Base-by-base conservation (phyloP, 1,140 invertebrate genomes). In the Apolygus lucorum region DNA sequence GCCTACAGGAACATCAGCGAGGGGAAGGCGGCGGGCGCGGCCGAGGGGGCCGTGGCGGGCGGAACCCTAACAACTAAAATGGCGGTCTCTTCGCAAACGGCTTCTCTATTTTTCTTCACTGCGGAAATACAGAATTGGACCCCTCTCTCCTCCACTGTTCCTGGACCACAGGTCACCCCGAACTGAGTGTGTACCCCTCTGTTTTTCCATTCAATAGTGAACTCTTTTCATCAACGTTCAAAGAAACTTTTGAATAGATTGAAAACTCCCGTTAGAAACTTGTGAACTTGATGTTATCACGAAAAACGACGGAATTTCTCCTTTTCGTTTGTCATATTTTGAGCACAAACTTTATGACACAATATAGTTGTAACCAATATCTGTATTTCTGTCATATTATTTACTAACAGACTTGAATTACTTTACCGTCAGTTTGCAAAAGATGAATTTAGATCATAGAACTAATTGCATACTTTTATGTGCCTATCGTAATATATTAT, bases 391-490 rank as follows among this genome's bases (percentile, higher is more conserved):
- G 54, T 59, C 22, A 59, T 13, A 8, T 17, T 59, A 17, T 59
- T 59, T 59, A 59, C 54, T 59, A 59, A 59, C 54, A 59, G 54
- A 59, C 54, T 59, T 24, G 54, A 59, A 59, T 17, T 17, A 17
- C 54, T 8, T 49, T n/a, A n/a, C n/a, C 22, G 54, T 59, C 54
- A 59, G 11, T 59, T 24, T 13, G 54, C 22, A 24, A 59, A 59
- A n/a, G n/a, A 59, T 59, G 13, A 13, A 14, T 4, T 22, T 59
- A 59, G 54, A 59, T 4, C 54, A 4, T 59, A 59, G 54, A 4
- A 59, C 11, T 59, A 59, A 59, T 59, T 13, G 11, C 11, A 17
- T 17, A 59, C 22, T 59, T 13, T 59, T 59, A 24, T 59, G 54
- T 59, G 13, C 13, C 54, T 59, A 13, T 59, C 54, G 54, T 59